These are phyloP conservation scores for Hemithea aestivaria DNA, from an alignment of 2,888 invertebrate species.

Conservation along the genomic window DNA sequence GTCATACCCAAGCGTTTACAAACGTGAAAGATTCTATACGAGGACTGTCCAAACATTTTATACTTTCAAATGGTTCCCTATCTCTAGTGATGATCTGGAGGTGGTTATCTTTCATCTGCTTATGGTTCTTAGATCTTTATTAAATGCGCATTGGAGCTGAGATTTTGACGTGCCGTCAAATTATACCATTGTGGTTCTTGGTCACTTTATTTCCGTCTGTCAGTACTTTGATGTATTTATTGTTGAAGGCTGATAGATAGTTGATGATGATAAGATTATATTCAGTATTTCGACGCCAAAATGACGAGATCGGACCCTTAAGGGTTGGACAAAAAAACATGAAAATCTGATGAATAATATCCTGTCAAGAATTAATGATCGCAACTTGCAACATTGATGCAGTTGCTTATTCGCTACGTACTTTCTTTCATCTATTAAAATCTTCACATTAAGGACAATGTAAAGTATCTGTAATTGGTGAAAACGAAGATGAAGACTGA, in stretches of 20 bases:
- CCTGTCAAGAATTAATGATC: constrained; percentile 2
- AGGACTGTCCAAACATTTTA: constrained; percentile 77
- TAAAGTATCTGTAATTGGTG: no score
- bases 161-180: constrained; percentile 67
- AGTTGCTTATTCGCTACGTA: not conserved
- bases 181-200: constrained; percentile 62
- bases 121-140: constrained; percentile 76
- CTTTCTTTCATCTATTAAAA: no score
- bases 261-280: constrained; percentile 62
- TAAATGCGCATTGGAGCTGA: constrained; percentile 53
- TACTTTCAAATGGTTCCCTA: constrained; percentile 76
- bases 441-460: no score
- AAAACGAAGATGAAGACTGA: no score
- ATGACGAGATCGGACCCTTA: constrained; percentile 28
- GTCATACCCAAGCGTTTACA: constrained; percentile 67
- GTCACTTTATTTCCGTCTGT: constrained; percentile 55
- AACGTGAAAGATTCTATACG: constrained; percentile 75
- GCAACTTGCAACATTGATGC: constrained; percentile 5
- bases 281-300: constrained; percentile 40
- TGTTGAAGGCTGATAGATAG: constrained; percentile 51
- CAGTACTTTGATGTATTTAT: constrained; percentile 68
- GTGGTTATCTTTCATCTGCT: constrained; percentile 67
- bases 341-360: constrained; percentile 13
- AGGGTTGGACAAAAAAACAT: constrained; percentile 26
- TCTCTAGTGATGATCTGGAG: constrained; percentile 75